A percentile compares a stretch with the other conserved stretches of the same genome.
Evolutionary conservation across 2,113 vertebrate genomes (phyloP).

Genomic region (Cyprinodon variegatus): DNA sequence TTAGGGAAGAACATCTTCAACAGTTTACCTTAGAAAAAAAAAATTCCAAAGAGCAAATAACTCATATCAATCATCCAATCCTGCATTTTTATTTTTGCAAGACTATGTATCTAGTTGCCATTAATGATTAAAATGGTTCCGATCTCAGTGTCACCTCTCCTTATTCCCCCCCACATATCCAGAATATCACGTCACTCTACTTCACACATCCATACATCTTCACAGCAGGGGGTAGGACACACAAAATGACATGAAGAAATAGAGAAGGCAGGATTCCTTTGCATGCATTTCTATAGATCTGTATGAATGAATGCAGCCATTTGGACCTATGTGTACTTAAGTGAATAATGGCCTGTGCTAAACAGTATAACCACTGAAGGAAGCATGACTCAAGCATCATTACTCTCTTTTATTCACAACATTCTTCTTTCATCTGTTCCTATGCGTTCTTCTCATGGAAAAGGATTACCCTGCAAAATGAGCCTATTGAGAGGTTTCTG

Average conservation of each 20-base stretch:
- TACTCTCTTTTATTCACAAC: constrained; percentile 47
- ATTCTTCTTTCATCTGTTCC: constrained; percentile 10
- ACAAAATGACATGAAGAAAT: constrained; percentile 55
- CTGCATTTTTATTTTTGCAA: neutral
- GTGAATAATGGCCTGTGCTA: constrained; percentile 69
- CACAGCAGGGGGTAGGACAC: constrained; percentile 33
- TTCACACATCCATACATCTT: constrained; percentile 65
- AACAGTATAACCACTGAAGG: constrained; percentile 66
- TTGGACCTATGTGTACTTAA: constrained; percentile 25
- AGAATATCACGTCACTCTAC: constrained; percentile 65
- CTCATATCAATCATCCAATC: neutral
- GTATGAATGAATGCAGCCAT: constrained; percentile 34
- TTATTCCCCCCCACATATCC: constrained; percentile 34
- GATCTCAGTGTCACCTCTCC: neutral
- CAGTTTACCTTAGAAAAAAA: neutral
- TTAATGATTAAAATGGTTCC: neutral
- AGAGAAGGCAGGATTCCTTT: constrained; percentile 49
- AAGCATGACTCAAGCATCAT: constrained; percentile 60
- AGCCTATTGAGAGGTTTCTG: neutral
- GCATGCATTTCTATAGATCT: constrained; percentile 6
- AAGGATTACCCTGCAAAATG: constrained; percentile 51
- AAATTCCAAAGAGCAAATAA: neutral
- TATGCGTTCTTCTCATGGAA: constrained; percentile 20
- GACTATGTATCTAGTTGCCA: neutral
- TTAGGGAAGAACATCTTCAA: neutral